Conservation (phyloP, 2,797 vertebrate genomes). For the Esox lucius region DNA sequence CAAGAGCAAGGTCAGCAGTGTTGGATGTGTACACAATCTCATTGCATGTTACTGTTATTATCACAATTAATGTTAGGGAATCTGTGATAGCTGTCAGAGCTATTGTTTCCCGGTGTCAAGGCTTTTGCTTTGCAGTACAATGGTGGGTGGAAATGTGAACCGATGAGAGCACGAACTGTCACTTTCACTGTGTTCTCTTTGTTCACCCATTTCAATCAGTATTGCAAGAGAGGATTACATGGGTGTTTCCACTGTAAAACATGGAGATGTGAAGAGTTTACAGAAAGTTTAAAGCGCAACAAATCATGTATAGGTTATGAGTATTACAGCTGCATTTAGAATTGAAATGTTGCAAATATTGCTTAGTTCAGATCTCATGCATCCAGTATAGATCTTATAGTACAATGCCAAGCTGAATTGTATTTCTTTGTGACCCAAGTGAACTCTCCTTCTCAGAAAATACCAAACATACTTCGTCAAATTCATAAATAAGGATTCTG, state of each 20-base stretch:
- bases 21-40: constrained; percentile 37
- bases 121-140: constrained; percentile 40
- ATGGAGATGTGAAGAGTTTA: not conserved
- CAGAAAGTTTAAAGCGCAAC: not conserved
- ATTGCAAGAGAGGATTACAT: not conserved
- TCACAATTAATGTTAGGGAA: constrained; percentile 50
- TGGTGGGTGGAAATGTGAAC: constrained; percentile 35
- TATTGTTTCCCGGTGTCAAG: constrained; percentile 43
- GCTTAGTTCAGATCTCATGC: not conserved
- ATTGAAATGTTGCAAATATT: not conserved
- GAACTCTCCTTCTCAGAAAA: not conserved
- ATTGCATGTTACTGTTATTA: constrained; percentile 37
- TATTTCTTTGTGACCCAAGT: not conserved
- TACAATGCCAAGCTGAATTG: not conserved
- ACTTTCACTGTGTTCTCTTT: not conserved
- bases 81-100: constrained; percentile 38
- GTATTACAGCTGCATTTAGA: not conserved
- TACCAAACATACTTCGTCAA: not conserved
- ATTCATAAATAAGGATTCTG: no score
- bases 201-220: not conserved
- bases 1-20: constrained; percentile 51
- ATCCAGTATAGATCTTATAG: not conserved
- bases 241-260: not conserved
- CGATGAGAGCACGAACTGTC: constrained; percentile 29
- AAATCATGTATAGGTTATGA: not conserved